These are phyloP conservation scores for Euspilapteryx auroguttella DNA, from an alignment of 2,888 invertebrate species.

Conservation along the genomic window DNA sequence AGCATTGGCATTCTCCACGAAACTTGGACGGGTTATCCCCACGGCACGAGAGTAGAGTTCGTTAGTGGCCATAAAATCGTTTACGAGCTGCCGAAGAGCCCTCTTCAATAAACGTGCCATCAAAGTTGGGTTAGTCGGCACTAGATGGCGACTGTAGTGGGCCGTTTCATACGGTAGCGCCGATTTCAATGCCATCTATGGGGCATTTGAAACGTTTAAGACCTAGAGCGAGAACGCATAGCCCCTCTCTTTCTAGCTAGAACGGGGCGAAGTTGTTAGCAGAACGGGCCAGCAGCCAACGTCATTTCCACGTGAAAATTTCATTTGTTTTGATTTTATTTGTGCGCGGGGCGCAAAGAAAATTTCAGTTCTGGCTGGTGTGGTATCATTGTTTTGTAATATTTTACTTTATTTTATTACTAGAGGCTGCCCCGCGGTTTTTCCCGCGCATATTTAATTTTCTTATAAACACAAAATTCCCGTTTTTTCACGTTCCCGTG, in stretches of 20 bases:
- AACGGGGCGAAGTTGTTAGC: constrained; percentile 21
- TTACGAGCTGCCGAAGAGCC: constrained; percentile 61
- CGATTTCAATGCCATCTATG: constrained; percentile 61
- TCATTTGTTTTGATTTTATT: too few relatives aligned
- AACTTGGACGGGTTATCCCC: constrained; percentile 53
- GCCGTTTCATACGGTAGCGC: constrained; percentile 45
- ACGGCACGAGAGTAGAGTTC: constrained; percentile 48
- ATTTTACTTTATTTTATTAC: too few relatives aligned
- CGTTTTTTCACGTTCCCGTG: too few relatives aligned
- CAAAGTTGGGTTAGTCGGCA: constrained; percentile 55
- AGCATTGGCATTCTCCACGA: constrained; percentile 48
- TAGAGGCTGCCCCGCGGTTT: too few relatives aligned
- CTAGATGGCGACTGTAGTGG: constrained; percentile 59
- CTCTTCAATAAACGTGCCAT: constrained; percentile 58
- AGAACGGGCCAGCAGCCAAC: too few relatives aligned
- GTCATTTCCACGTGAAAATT: too few relatives aligned
- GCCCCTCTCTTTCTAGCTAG: constrained; percentile 15
- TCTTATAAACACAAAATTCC: too few relatives aligned
- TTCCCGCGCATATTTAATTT: too few relatives aligned
- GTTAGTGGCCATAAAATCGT: constrained; percentile 58
- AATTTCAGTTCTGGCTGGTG: too few relatives aligned
- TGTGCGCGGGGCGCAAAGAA: too few relatives aligned
- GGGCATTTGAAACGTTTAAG: constrained; percentile 50
- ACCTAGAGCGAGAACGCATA: constrained; percentile 19
- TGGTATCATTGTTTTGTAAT: too few relatives aligned